phyloP scores from a whole-genome alignment of 2,797 vertebrate genomes.

The Pangasius mekongensis region DNA sequence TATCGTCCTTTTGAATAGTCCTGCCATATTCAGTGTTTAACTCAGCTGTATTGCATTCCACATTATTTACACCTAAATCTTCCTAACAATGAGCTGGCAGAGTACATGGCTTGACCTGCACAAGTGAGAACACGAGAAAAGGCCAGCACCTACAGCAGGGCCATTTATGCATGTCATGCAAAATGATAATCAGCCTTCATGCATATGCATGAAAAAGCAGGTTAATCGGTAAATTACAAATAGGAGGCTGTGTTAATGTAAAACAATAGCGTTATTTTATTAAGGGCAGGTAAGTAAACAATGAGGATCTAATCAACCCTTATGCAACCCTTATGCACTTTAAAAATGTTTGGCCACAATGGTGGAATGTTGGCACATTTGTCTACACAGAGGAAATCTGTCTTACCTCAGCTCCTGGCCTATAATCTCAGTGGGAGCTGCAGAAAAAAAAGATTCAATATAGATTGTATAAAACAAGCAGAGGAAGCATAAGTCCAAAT shows the following conservation, averaged over 20 bases:
- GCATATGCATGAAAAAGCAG: constrained; percentile 27
- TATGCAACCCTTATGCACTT: too few species aligned
- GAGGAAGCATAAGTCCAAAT: constrained; percentile 63
- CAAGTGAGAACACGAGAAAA: background rate
- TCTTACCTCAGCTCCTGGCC: constrained; percentile 91
- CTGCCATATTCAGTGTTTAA: background rate
- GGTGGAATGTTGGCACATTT: constrained; percentile 9
- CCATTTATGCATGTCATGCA: constrained; percentile 21
- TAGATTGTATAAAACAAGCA: constrained; percentile 64
- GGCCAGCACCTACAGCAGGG: constrained; percentile 17
- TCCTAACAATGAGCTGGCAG: constrained; percentile 47
- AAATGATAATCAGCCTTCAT: constrained; percentile 30
- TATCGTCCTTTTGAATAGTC: background rate
- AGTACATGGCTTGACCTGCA: constrained; percentile 29
- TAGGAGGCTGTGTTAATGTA: constrained; percentile 11
- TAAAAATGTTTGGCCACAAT: constrained; percentile 59
- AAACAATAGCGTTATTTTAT: background rate
- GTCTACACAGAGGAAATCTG: constrained; percentile 38
- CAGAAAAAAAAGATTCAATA: constrained; percentile 53
- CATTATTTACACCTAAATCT: constrained; percentile 35
- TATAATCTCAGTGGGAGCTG: constrained; percentile 87
- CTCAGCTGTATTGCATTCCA: background rate
- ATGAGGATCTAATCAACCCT: background rate
- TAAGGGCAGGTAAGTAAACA: background rate
- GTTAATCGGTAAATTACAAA: constrained; percentile 17